Conservation (phyloP, 1,140 invertebrate genomes). For the Medauroidea extradentata region DNA sequence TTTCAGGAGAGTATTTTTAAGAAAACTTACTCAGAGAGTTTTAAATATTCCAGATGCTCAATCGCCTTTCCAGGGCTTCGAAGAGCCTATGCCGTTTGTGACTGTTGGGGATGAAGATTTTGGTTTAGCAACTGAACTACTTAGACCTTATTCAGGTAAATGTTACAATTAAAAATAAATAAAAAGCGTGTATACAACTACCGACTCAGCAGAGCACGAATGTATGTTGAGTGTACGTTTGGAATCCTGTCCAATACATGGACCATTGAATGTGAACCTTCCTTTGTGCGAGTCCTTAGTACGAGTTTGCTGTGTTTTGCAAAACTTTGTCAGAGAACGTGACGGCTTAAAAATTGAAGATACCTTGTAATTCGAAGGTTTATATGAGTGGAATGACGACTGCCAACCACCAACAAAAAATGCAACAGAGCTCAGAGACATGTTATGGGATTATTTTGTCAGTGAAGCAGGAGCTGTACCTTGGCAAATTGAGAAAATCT, state of each 20-base stretch:
- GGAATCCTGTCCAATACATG: conserved; percentile 42
- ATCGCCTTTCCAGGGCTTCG: background rate
- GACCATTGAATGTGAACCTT: conserved; percentile 31
- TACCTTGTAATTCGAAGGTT: background rate
- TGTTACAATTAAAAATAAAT: conserved; percentile 22
- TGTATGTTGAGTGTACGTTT: conserved; percentile 42
- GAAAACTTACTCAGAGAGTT: conserved; percentile 1
- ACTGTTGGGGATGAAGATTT: conserved; percentile 47
- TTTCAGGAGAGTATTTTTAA: conserved; percentile 27
- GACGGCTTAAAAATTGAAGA: conserved; percentile 14
- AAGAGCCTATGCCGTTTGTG: conserved; percentile 31
- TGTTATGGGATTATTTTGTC: conserved; percentile 8
- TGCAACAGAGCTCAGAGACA: background rate
- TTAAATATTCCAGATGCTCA: conserved; percentile 23
- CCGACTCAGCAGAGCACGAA: conserved; percentile 39
- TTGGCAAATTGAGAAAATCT: too few relatives aligned
- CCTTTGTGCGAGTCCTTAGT: conserved; percentile 32
- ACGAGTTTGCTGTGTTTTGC: conserved; percentile 25
- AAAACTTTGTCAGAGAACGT: conserved; percentile 29
- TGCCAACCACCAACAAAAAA: background rate
- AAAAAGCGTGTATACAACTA: conserved; percentile 40
- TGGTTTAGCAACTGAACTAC: conserved; percentile 28
- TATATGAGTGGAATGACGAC: background rate
- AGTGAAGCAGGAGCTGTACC: conserved; percentile 10
- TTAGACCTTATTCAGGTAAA: conserved; percentile 40